phyloP scores from a whole-genome alignment of 2,888 invertebrate species.

The Nycteola revayana region DNA sequence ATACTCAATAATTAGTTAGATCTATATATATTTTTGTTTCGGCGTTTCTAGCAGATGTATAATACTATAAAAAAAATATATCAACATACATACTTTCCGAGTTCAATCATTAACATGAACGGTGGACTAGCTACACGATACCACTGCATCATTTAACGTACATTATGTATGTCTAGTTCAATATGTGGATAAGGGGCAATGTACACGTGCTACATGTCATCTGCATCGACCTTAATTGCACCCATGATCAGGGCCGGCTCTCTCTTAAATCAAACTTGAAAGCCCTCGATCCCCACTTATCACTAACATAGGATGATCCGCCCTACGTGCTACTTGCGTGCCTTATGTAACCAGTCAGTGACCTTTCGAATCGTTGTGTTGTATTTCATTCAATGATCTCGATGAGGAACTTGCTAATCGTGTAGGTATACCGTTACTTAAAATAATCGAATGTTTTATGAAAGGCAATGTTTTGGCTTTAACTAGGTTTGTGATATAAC shows the following conservation, averaged over 20 bases:
- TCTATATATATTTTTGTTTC: no score
- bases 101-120: no score
- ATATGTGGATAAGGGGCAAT: conserved; percentile 41
- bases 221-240: conserved; percentile 75
- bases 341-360: conserved; percentile 72
- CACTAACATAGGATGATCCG: conserved; percentile 54
- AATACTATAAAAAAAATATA: no score
- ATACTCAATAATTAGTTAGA: no score
- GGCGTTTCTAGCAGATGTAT: no score
- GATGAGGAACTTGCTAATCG: conserved; percentile 42
- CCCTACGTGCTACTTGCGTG: conserved; percentile 52
- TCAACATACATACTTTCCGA: no score
- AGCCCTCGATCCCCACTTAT: conserved; percentile 78
- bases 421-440: conserved; percentile 37
- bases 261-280: conserved; percentile 78
- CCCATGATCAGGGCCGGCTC: conserved; percentile 70
- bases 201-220: conserved; percentile 51
- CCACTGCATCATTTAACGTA: conserved; percentile 12
- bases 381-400: conserved; percentile 49
- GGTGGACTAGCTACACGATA: conserved; percentile 1
- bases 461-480: conserved; percentile 38
- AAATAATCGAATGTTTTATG: conserved; percentile 47
- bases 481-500: conserved; percentile 26
- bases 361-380: conserved; percentile 56
- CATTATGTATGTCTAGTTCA: conserved; percentile 35